Evolutionary conservation across 2,797 vertebrate genomes (phyloP).

Genomic region (Lepus townsendii): DNA sequence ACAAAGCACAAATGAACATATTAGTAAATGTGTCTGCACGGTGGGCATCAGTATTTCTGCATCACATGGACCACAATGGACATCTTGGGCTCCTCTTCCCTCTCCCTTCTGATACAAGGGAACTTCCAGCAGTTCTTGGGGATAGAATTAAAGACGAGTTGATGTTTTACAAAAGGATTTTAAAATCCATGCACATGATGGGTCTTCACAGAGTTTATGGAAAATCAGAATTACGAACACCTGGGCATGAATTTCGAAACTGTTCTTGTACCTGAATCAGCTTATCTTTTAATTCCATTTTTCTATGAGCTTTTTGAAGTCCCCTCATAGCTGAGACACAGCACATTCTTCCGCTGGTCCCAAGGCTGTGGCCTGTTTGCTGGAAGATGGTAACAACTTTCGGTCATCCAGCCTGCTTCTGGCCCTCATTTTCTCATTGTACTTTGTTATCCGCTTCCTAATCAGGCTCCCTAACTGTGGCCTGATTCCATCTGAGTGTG

Average conservation of each 20-base stretch:
- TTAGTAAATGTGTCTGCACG: neutral
- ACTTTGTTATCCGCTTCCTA: conserved; percentile 42
- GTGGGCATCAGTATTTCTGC: neutral
- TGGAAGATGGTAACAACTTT: neutral
- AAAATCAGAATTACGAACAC: too few species aligned
- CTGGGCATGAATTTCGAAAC: too few species aligned
- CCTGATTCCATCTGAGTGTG: neutral
- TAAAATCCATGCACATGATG: too few species aligned
- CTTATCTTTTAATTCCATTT: too few species aligned
- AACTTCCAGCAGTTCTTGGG: too few species aligned
- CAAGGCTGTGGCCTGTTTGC: neutral
- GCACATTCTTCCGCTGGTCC: neutral
- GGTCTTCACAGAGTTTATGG: too few species aligned
- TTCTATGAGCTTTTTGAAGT: too few species aligned
- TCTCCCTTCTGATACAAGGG: neutral
- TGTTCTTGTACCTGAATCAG: too few species aligned
- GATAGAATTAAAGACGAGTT: too few species aligned
- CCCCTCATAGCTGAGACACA: neutral
- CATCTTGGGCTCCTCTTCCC: neutral
- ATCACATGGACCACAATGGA: neutral
- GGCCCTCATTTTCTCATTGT: neutral
- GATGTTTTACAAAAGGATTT: too few species aligned
- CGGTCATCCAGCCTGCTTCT: conserved; percentile 26
- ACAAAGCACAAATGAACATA: neutral
- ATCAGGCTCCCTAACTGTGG: conserved; percentile 6